Evolutionary conservation across 1,140 invertebrate species (phyloP), one percentile per base, ranked within the genome.

Genomic region (Macrosteles quadrilineatus): DNA sequence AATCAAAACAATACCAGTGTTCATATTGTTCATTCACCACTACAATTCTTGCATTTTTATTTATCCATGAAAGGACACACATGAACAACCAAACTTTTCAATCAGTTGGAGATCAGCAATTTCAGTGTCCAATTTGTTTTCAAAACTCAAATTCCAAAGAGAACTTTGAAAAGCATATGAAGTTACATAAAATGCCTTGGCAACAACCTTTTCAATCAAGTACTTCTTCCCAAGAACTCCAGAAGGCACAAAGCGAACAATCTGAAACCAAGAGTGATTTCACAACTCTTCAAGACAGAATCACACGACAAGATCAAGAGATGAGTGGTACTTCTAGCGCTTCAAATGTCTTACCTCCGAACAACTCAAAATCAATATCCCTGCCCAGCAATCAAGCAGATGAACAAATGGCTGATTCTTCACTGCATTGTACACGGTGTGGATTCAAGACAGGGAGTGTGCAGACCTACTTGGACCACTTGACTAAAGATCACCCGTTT

Each of bases 11-110:
- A 29, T 97, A 96, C 80, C 90, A 92, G 55, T 97, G 95, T 81
- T 91, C 91, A 0, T 89, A 92, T 75, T 97, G 95, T 76, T 88
- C 91, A 47, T 97, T 95, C 78, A 89, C 91, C n/a, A 96, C 94
- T 19, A 87, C 91, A 66, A 90, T 95, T 75, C 84, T 96, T 68
- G 93, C 94, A 27, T 93, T 96, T 77, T 84, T 97, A 67, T 95
- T 95, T 79, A 89, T 95, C 27, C 95, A 97, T 83, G 95, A 97
- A 77, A 87, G 92, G 73, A 90, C 91, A 17, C 93, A 95, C 47
- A 25, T 71, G 9, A 36, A 25, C 14, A 30, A 12, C 21, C 23
- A 17, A 36, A 11, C 19, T 9, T 31, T 68, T 9, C 32, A 29
- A 23, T 19, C 45, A 25, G 70, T 67, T 30, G 55, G 67, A 36